Evolutionary conservation across 2,113 vertebrate species (phyloP), one percentile per base, ranked within the genome.

Genomic region (Eretmochelys imbricata): DNA sequence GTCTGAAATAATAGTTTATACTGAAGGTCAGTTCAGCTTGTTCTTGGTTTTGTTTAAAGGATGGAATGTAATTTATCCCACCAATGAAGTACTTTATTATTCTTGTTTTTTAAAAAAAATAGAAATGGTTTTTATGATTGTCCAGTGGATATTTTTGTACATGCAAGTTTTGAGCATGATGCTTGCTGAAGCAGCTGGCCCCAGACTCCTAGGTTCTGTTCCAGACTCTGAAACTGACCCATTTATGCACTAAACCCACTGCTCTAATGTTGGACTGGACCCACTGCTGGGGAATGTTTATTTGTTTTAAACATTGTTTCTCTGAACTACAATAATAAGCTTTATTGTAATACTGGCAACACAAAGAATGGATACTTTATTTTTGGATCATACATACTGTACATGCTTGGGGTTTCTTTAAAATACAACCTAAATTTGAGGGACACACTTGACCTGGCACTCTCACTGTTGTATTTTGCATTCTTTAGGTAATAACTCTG

Each of bases 401-500:
- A 2, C n/a, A 14, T 0, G 14, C 53, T 3, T 10, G 57, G 25
- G 10, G 10, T 10, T 4, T 87, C 51, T 48, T 72, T 6, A 62
- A 79, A 35, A n/a, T 72, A 24, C 48, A 59, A 55, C 0, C 27
- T 2, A 1, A 3, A 0, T 25, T 38, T 51, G 10, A 16, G 10
- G 27, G 19, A 19, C 13, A 50, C 31, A 22, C 35, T 25, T 48
- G 69, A 4, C 82, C 49, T 62, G 10, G 31, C 31, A 2, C 62
- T 80, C 82, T 12, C 48, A 3, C 84, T 57, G 46, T 1, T 48
- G 2, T 35, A 2, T 51, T 84, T 87, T 89, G 62, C 79, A 19
- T 48, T 51, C 19, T 84, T 20, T 5, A 98, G 99, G 95, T 88
- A 88, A 9, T 98, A 94, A n/a, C 97, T 10, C 92, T 99, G 95